Evolutionary conservation across 2,888 invertebrate genomes (phyloP), one percentile per base, ranked within the genome.

Genomic region (Choristoneura rosaceana): DNA sequence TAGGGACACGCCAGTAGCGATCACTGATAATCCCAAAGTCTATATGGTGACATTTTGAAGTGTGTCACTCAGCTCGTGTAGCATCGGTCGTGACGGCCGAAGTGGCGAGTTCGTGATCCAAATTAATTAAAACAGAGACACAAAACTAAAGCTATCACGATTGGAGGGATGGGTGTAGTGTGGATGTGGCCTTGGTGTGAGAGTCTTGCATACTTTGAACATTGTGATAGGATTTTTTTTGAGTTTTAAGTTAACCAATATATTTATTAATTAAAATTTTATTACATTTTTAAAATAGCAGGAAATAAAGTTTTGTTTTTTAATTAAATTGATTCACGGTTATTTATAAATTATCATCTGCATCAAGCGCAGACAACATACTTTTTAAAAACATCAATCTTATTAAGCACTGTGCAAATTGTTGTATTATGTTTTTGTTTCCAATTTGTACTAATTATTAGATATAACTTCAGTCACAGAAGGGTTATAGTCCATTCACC

Each of bases 31-130:
- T 87, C 86, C 84, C 83, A 79, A 83, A 85, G 84, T 81, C 84
- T 88, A 86, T 87, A 90, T 90, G 89, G 91, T 92, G 93, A 91
- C 93, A 93, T 94, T 93, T 91, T 92, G 92, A 93, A 93, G 92
- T 93, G 83, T 94, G 94, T 94, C 94, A 94, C 84, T 93, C 92
- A 88, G 78, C 80, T 80, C 86, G 82, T 84, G 88, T 84, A 83
- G 80, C 86, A 84, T 90, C 85, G 82, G 90, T 93, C 93, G 93
- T 94, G 94, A 93, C 90, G 86, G 86, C 87, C 87, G 84, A 92
- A 92, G 94, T 93, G 93, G 93, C 90, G 91, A 92, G 88, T 88
- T 94, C 94, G 94, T 94, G 94, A 92, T 90, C 92, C 91, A 93
- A 93, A 94, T 94, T 94, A 94, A 94, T 94, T 94, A 94, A 93